Evolutionary conservation across 2,113 vertebrate species (phyloP).

Genomic region (Phrynosoma platyrhinos): DNA sequence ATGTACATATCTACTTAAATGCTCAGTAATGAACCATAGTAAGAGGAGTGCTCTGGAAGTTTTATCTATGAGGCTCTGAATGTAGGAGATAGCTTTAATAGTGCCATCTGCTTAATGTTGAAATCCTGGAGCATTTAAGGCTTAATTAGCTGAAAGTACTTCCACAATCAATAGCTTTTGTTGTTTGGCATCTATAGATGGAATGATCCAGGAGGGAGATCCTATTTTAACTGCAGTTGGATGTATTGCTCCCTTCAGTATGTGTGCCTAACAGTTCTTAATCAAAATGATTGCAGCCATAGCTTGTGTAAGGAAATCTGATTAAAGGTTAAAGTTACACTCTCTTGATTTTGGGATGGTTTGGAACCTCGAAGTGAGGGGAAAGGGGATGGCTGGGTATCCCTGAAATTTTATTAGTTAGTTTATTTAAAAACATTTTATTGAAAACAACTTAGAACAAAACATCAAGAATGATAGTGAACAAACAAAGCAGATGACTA

Average conservation of each 20-base stretch:
- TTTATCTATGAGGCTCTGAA: constrained; percentile 52
- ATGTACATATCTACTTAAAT: constrained; percentile 64
- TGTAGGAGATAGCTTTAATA: constrained; percentile 59
- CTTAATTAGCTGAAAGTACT: constrained; percentile 78
- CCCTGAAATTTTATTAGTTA: constrained; percentile 12
- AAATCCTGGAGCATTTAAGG: constrained; percentile 77
- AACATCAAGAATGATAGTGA: too few relatives aligned
- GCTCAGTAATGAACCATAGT: constrained; percentile 59
- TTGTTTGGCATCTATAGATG: constrained; percentile 66
- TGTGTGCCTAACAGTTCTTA: constrained; percentile 80
- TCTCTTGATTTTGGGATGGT: not conserved
- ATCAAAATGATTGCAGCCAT: constrained; percentile 80
- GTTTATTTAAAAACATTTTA: too few relatives aligned
- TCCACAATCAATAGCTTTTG: constrained; percentile 77
- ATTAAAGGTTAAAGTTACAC: constrained; percentile 71
- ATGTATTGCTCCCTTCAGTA: constrained; percentile 69
- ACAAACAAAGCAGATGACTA: too few relatives aligned
- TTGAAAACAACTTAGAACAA: too few relatives aligned
- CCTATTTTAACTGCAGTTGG: constrained; percentile 37
- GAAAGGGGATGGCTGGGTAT: constrained; percentile 17
- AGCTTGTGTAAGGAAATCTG: constrained; percentile 79
- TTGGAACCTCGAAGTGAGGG: constrained; percentile 2
- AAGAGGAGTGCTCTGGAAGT: constrained; percentile 58
- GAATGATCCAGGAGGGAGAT: constrained; percentile 72
- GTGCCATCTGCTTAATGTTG: constrained; percentile 69